Evolutionary conservation across 1,140 invertebrate species (phyloP).

Genomic region (Cyphomyrmex costatus): DNA sequence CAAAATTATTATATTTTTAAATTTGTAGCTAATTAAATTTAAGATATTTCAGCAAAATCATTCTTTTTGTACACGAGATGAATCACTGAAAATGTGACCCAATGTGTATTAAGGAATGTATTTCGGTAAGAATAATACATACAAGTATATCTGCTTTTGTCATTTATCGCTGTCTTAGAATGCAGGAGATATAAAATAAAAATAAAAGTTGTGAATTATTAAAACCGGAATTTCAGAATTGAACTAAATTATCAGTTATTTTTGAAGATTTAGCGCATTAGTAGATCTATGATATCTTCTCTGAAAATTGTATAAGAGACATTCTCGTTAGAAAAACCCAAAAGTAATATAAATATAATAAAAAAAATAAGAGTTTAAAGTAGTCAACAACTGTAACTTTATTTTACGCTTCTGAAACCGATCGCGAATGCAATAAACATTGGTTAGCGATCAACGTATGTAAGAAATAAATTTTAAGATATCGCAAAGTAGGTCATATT

Average conservation of each 20-base stretch:
- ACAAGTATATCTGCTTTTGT: background rate
- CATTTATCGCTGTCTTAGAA: too few species aligned
- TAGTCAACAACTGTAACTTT: background rate
- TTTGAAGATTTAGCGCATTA: background rate
- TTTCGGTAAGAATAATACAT: background rate
- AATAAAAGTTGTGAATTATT: background rate
- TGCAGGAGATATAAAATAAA: background rate
- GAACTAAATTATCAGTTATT: background rate
- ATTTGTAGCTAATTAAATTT: too few species aligned
- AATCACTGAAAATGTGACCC: too few species aligned
- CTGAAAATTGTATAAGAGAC: background rate
- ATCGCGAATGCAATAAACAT: slow-evolving; percentile 17
- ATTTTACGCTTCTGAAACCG: background rate
- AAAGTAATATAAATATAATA: background rate
- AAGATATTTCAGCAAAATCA: too few species aligned
- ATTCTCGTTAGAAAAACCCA: background rate
- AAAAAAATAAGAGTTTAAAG: background rate
- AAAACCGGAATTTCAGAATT: background rate
- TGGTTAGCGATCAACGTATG: background rate
- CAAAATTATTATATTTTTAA: too few species aligned
- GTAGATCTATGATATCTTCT: background rate
- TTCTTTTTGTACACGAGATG: too few species aligned
- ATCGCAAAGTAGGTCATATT: slow-evolving; percentile 46
- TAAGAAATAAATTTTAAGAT: slow-evolving; percentile 27
- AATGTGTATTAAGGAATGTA: background rate